These are phyloP conservation scores for Pontoporia blainvillei DNA, from an alignment of 2,113 vertebrate species.

Conservation along the genomic window DNA sequence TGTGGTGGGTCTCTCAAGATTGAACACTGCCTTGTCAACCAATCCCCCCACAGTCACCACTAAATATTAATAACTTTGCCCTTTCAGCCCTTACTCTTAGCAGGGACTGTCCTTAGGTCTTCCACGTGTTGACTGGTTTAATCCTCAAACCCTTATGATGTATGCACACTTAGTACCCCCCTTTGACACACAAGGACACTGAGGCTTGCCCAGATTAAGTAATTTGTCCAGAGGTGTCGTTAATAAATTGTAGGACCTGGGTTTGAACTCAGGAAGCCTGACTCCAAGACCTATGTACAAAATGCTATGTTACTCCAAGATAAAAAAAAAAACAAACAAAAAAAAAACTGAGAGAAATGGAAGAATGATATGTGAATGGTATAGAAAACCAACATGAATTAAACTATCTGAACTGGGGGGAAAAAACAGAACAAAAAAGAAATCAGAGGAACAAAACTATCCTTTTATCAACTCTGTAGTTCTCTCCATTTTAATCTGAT, in stretches of 20 bases:
- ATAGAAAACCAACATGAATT: neutral
- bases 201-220: neutral
- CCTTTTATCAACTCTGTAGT: neutral
- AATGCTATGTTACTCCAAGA: neutral
- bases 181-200: neutral
- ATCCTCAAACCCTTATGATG: neutral
- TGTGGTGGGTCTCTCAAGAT: neutral
- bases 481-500: neutral
- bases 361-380: neutral
- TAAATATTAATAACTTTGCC: neutral
- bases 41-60: neutral
- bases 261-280: neutral
- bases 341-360: neutral
- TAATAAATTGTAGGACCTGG: neutral
- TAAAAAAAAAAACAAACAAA: neutral
- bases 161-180: neutral
- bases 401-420: neutral
- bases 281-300: neutral
- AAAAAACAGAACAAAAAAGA: neutral
- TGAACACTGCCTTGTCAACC: neutral
- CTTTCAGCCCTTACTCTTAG: neutral
- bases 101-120: neutral
- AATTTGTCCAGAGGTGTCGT: neutral
- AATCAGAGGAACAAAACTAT: neutral
- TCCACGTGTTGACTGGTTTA: neutral